Evolutionary conservation across 2,797 vertebrate genomes (phyloP).

Genomic region (Amphiprion clarkii): DNA sequence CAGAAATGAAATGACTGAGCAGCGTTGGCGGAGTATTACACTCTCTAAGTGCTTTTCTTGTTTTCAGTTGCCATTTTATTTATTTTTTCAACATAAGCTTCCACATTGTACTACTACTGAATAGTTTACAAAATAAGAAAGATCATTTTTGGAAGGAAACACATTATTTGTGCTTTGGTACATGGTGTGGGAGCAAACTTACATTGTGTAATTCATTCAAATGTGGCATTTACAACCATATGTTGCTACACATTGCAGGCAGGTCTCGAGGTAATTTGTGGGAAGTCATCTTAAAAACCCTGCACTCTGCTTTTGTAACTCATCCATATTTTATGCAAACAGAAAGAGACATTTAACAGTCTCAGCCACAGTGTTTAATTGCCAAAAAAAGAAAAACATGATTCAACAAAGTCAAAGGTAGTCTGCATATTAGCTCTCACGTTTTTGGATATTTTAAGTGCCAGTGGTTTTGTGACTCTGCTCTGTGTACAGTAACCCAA

Average conservation of each 20-base stretch:
- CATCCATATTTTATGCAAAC: background rate
- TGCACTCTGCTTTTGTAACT: constrained; percentile 4
- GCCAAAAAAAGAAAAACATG: background rate
- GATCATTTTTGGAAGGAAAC: background rate
- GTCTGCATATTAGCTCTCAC: background rate
- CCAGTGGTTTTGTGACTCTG: too few species aligned
- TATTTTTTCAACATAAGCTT: background rate
- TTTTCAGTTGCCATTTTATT: too few species aligned
- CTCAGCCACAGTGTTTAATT: background rate
- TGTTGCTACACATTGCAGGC: background rate
- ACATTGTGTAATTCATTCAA: background rate
- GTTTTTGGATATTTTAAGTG: constrained; percentile 6
- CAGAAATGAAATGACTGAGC: too few species aligned
- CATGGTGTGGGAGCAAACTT: background rate
- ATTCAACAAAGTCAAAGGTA: background rate
- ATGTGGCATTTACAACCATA: constrained; percentile 6
- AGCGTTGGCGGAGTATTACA: too few species aligned
- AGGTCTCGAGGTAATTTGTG: background rate
- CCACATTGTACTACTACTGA: background rate
- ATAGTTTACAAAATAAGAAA: background rate
- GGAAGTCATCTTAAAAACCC: constrained; percentile 15
- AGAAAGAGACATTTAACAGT: background rate
- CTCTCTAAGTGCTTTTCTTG: too few species aligned
- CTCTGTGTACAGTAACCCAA: constrained; percentile 19
- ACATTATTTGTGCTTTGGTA: background rate